A percentile compares a stretch with the other conserved stretches of the same genome.
phyloP scores from a whole-genome alignment of 2,797 vertebrate genomes.

The Acanthurus lineatus region DNA sequence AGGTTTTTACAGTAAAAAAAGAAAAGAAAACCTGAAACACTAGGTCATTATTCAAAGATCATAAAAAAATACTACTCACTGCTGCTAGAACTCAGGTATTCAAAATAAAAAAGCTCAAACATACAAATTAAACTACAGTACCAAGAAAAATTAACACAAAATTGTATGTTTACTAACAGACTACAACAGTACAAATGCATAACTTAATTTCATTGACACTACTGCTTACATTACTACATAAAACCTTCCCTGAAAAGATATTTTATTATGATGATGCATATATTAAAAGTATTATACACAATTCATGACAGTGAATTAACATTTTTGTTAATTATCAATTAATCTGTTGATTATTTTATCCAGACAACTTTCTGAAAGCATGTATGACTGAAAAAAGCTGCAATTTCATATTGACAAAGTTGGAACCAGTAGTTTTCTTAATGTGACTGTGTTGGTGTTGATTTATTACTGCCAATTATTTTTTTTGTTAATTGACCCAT shows the following conservation, averaged over 20 bases:
- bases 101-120: slow-evolving; percentile 32
- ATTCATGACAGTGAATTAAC: too few species aligned
- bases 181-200: slow-evolving; percentile 4
- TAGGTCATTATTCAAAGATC: background rate
- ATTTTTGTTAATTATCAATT: too few species aligned
- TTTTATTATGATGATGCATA: too few species aligned
- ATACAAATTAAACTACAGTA: slow-evolving; percentile 16
- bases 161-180: slow-evolving; percentile 4
- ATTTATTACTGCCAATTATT: background rate
- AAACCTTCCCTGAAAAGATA: too few species aligned
- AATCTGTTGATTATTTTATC: too few species aligned
- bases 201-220: background rate
- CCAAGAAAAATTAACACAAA: slow-evolving; percentile 11
- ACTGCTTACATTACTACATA: background rate
- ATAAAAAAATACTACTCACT: background rate
- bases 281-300: too few species aligned
- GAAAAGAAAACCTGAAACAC: slow-evolving; percentile 4
- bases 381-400: background rate
- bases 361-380: background rate
- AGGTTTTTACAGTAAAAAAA: slow-evolving; percentile 17
- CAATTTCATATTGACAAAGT: background rate
- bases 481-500: background rate
- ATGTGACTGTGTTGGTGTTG: background rate
- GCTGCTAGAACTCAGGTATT: background rate
- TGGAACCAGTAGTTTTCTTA: background rate